Percentiles rank a stretch among this genome's conserved stretches.
These are phyloP conservation scores for Heteromurus nitidus DNA, from an alignment of 2,888 invertebrate genomes.

Conservation along the genomic window DNA sequence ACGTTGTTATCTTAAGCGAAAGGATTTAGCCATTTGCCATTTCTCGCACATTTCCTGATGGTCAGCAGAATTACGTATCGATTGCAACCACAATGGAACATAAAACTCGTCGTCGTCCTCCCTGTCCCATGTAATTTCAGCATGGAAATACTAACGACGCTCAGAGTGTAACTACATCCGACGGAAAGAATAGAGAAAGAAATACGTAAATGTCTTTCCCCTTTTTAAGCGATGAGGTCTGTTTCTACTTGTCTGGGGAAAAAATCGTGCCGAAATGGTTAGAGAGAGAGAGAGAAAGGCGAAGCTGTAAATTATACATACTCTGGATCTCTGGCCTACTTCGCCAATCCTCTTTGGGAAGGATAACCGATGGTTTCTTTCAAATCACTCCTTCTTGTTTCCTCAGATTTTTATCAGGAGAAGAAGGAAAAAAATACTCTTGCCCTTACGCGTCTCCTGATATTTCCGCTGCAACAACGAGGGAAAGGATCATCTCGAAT, in stretches of 20 bases:
- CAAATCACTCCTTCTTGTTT: slow-evolving; percentile 33
- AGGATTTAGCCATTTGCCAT: slow-evolving; percentile 57
- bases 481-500: neutral
- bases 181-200: neutral
- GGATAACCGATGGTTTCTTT: slow-evolving; percentile 40
- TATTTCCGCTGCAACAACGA: neutral
- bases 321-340: slow-evolving; percentile 47
- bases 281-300: neutral
- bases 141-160: slow-evolving; percentile 5
- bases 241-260: too few relatives aligned
- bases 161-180: neutral
- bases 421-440: slow-evolving; percentile 17
- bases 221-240: too few relatives aligned
- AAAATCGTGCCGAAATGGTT: slow-evolving; percentile 17
- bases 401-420: slow-evolving; percentile 52
- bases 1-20: slow-evolving; percentile 56
- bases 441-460: slow-evolving; percentile 4
- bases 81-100: slow-evolving; percentile 47
- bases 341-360: slow-evolving; percentile 38
- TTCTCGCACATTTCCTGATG: slow-evolving; percentile 60
- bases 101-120: slow-evolving; percentile 34
- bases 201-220: neutral
- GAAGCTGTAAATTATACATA: slow-evolving; percentile 61
- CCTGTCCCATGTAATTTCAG: slow-evolving; percentile 51
- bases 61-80: slow-evolving; percentile 61